Percentiles rank a stretch among this genome's conserved stretches.
phyloP scores from a whole-genome alignment of 2,888 invertebrate genomes.

The Euproctis similis region DNA sequence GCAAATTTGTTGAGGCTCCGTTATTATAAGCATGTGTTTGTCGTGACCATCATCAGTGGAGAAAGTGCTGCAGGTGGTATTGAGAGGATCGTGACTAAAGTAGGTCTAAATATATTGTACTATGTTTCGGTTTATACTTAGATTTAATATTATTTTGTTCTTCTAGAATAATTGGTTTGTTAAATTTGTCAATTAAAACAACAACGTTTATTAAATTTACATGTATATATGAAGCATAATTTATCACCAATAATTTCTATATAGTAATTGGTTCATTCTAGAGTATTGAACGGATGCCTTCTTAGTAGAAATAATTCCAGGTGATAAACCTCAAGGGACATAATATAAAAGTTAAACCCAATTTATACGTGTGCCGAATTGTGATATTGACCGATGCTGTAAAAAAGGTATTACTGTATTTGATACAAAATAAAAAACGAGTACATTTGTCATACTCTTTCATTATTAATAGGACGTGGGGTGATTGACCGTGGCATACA shows the following conservation, averaged over 20 bases:
- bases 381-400: too few relatives aligned
- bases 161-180: neutral
- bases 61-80: conserved; percentile 15
- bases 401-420: too few relatives aligned
- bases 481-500: conserved; percentile 31
- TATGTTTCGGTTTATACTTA: neutral
- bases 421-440: conserved; percentile 8
- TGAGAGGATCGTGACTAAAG: conserved; percentile 5
- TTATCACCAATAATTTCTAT: too few relatives aligned
- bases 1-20: conserved; percentile 8
- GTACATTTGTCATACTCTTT: conserved; percentile 24
- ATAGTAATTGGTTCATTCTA: too few relatives aligned
- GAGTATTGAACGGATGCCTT: too few relatives aligned
- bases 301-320: too few relatives aligned
- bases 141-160: neutral
- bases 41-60: conserved; percentile 9
- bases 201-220: too few relatives aligned
- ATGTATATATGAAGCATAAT: too few relatives aligned
- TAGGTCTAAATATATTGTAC: neutral
- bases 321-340: too few relatives aligned
- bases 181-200: too few relatives aligned
- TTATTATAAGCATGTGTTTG: conserved; percentile 12
- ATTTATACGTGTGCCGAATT: too few relatives aligned
- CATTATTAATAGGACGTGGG: conserved; percentile 28
- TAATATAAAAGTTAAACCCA: too few relatives aligned